Conservation (phyloP, 2,113 vertebrate species). For the Cavia aperea region DNA sequence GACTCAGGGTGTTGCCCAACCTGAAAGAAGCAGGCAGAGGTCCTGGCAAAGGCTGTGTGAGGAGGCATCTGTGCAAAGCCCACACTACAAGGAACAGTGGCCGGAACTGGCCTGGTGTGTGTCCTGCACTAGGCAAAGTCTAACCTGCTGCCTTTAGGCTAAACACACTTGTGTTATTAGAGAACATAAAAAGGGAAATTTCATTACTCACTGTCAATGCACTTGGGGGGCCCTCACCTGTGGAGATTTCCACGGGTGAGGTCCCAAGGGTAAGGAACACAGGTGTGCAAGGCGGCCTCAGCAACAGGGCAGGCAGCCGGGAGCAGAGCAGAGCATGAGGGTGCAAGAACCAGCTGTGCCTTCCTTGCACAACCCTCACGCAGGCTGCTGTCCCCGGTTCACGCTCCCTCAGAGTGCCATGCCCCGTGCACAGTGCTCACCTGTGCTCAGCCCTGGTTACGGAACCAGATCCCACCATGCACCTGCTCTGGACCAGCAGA, state of each 20-base stretch:
- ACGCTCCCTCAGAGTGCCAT: not conserved
- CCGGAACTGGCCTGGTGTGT: accelerated
- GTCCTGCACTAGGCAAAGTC: not conserved
- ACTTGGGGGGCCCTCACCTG: not conserved
- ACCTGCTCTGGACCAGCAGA: not conserved
- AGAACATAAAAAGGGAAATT: not conserved
- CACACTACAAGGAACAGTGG: not conserved
- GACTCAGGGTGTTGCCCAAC: accelerated
- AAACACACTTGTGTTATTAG: not conserved
- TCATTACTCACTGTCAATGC: not conserved
- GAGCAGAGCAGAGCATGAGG: not conserved
- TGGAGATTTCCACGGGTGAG: too few species aligned
- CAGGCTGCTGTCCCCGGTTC: not conserved
- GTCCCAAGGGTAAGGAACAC: not conserved
- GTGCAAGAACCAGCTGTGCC: too few species aligned
- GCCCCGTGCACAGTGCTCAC: too few species aligned
- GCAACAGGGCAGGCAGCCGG: not conserved
- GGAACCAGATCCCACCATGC: too few species aligned
- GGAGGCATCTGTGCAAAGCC: accelerated
- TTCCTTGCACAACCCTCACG: too few species aligned
- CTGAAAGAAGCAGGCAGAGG: not conserved
- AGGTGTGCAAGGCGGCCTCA: not conserved
- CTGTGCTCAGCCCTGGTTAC: not conserved
- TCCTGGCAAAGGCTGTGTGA: accelerated
- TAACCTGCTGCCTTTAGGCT: not conserved